A percentile compares a stretch with the other conserved stretches of the same genome.
Evolutionary conservation across 2,113 vertebrate species (phyloP).

Genomic region (Ciconia boyciana): DNA sequence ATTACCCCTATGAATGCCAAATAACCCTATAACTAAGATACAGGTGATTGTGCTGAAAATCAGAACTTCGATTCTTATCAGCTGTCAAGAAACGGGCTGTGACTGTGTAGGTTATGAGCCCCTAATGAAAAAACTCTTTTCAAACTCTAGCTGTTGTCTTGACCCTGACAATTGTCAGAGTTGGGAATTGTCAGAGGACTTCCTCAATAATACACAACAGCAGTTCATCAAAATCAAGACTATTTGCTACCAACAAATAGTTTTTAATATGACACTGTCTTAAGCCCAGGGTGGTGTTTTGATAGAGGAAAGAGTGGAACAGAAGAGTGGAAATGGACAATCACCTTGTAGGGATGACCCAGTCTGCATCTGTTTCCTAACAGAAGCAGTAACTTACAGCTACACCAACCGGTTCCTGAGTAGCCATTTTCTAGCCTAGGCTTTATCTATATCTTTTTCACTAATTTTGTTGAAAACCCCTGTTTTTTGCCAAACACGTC

Average conservation of each 20-base stretch:
- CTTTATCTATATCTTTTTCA: background rate
- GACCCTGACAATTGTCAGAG: background rate
- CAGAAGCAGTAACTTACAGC: background rate
- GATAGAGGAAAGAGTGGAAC: background rate
- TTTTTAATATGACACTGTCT: background rate
- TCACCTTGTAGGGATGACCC: accelerated
- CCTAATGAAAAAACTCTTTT: background rate
- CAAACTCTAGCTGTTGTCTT: background rate
- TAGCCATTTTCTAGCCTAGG: background rate
- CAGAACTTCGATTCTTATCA: background rate
- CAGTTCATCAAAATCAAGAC: background rate
- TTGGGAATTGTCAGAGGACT: background rate
- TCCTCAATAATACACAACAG: background rate
- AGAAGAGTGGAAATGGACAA: background rate
- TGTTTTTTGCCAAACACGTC: accelerated
- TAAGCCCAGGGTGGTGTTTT: background rate
- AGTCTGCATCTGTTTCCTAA: background rate
- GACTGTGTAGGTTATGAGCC: background rate
- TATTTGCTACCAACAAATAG: background rate
- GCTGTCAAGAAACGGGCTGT: background rate
- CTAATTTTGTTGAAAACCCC: background rate
- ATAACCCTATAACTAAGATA: background rate
- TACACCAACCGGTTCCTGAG: accelerated
- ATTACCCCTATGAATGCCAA: background rate
- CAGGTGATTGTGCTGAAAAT: background rate